Conservation (phyloP, 2,888 invertebrate species). For the Synergus umbraculus region DNA sequence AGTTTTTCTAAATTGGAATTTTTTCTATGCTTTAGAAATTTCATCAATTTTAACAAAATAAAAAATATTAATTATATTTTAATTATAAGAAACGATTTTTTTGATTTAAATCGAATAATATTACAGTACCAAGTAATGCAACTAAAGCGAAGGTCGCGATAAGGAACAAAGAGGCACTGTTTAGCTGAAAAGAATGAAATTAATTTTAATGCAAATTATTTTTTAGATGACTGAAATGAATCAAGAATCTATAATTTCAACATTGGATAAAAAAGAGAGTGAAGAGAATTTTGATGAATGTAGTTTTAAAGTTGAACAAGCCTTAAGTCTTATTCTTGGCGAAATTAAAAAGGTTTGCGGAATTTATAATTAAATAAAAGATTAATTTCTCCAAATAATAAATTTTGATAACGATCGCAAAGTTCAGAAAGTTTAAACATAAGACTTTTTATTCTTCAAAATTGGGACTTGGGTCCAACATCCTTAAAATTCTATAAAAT, state of each 20-base stretch:
- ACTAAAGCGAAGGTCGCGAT: neutral
- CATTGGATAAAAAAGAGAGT: neutral
- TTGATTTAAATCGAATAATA: no score
- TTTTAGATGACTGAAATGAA: conserved; percentile 15
- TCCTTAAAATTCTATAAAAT: no score
- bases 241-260: neutral
- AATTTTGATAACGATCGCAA: no score
- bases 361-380: neutral
- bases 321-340: conserved; percentile 44
- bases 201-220: neutral
- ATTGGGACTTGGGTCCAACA: no score
- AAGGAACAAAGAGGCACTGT: neutral
- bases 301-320: conserved; percentile 50
- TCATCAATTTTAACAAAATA: no score
- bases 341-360: conserved; percentile 49
- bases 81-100: no score
- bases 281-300: conserved; percentile 40
- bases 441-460: no score
- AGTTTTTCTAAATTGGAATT: neutral
- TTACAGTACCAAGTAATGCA: no score
- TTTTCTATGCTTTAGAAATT: no score
- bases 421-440: no score
- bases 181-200: neutral
- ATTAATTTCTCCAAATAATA: neutral
- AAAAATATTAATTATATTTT: no score